Base-by-base conservation (phyloP, 2,113 vertebrate species). In the Muntiacus reevesi region DNA sequence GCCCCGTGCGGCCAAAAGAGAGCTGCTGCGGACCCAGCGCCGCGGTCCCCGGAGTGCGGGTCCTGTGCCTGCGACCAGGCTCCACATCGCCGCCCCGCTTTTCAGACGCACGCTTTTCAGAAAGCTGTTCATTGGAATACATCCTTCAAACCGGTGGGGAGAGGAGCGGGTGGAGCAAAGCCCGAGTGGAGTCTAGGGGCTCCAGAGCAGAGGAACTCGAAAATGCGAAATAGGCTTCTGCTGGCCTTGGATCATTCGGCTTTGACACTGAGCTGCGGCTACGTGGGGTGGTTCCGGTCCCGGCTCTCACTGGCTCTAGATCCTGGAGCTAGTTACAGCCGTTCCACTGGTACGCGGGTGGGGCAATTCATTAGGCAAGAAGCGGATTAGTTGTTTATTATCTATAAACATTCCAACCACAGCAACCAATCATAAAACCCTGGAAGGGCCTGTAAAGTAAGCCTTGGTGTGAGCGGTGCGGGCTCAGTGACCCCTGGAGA, bases 301-400 rank as follows among this genome's bases (percentile, higher is more conserved):
- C 74, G 54, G 64, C 21, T 36, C 28, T 30, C 55, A 17, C n/a
- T 0, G 87, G 81, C 67, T 59, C 62, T 1, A 45, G 90, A 78
- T 71, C 62, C 95, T 43, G 93, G 54, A 96, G 97, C 97, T 89
- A 87, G 95, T 97, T 87, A 94, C 2, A 47, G 86, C 96, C 30
- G 71, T 89, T 91, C 93, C 87, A 87, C 25, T 11, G 92, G 90
- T 74, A 45, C 74, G 57, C 86, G 91, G 92, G 94, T 90, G 91
- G 94, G 94, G 74, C 94, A 83, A 95, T 97, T 98, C 98, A 97
- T 98, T 98, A 98, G 95, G 88, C 93, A 91, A 98, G 97, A 98
- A 95, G 96, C 62, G 97, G 97, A 97, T 98, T 98, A 96, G 91
- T 96, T 98, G 97, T 98, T 98, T 98, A 98, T 97, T 97, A 97